Base-by-base conservation (phyloP, 2,113 vertebrate species). In the Phoenicopterus ruber region DNA sequence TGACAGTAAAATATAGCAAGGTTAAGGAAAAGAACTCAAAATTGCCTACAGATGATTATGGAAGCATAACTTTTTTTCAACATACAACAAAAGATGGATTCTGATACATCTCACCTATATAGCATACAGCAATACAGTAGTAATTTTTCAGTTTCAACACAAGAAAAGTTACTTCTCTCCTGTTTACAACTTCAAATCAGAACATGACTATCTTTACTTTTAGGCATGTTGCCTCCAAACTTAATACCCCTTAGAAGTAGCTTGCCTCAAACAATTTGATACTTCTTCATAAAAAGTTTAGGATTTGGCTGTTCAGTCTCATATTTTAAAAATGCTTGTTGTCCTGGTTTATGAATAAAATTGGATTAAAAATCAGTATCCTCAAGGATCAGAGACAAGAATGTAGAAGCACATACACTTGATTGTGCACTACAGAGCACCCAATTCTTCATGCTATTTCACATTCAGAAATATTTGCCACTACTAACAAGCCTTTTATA, bases 1-100 rank as follows among this genome's bases (percentile, higher is more conserved):
- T 0, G 12, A 11, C 1, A 3, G 8, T 17, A 34, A 54, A 36
- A 26, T 0, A 4, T 0, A 32, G 3, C 6, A 3, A 40, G 25
- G 5, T 3, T 31, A 6, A 62, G 1, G 17, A 28, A 22, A 46
- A 36, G 24, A 38, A 36, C 7, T 7, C 29, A 0, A 52, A 77
- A 38, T 0, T 12, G 3, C 58, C 42, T 4, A 17, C 17, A 72
- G 17, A 49, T 40, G 4, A n/a, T 44, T 17, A 78, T 1, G 19
- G 18, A 52, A 58, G 21, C 36, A 7, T 26, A 73, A 62, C 17
- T 25, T 67, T 36, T 73, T 70, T 67, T 18, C 44, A 55, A 55
- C n/a, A 59, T 25, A 29, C 7, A 79, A 61, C 29, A 52, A 55
- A 13, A 36, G 17, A 50, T 47, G 8, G 12, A 62, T 46, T 58